These are phyloP conservation scores for Hemiprocne comata DNA, from an alignment of 2,113 vertebrate species.

Conservation along the genomic window DNA sequence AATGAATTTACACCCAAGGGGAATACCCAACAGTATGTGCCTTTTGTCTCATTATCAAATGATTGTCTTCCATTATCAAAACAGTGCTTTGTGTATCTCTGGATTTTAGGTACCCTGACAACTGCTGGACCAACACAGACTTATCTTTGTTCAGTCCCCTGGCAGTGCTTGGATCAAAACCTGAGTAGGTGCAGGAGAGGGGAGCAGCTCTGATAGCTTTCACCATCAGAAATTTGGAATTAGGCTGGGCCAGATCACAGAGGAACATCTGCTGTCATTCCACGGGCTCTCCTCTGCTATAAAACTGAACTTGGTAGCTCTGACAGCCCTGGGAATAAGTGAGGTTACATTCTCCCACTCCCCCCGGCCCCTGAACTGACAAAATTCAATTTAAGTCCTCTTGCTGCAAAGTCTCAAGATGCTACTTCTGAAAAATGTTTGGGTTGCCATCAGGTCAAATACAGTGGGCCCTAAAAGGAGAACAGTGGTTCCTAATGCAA, in stretches of 20 bases:
- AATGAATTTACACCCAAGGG: too few relatives aligned
- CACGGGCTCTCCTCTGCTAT: background rate
- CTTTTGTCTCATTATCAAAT: too few relatives aligned
- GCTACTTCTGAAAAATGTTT: background rate
- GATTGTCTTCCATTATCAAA: too few relatives aligned
- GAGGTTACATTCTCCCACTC: background rate
- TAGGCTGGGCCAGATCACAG: too few relatives aligned
- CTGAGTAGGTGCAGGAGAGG: background rate
- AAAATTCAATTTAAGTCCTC: background rate
- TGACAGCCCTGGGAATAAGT: background rate
- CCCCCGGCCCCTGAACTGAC: too few relatives aligned
- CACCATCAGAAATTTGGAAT: accelerated
- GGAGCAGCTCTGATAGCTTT: too few relatives aligned
- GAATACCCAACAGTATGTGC: too few relatives aligned
- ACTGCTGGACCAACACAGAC: background rate
- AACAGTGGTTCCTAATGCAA: background rate
- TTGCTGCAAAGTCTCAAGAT: background rate
- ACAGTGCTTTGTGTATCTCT: background rate
- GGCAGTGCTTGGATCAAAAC: background rate
- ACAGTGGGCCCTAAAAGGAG: background rate
- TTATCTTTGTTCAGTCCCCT: background rate
- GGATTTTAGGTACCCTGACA: background rate
- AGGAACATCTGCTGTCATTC: background rate
- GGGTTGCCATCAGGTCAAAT: background rate
- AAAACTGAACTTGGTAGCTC: background rate